These are phyloP conservation scores for Zoanthus sansibaricus DNA, from an alignment of 92 coral and sea anemone genomes.

Conservation along the genomic window DNA sequence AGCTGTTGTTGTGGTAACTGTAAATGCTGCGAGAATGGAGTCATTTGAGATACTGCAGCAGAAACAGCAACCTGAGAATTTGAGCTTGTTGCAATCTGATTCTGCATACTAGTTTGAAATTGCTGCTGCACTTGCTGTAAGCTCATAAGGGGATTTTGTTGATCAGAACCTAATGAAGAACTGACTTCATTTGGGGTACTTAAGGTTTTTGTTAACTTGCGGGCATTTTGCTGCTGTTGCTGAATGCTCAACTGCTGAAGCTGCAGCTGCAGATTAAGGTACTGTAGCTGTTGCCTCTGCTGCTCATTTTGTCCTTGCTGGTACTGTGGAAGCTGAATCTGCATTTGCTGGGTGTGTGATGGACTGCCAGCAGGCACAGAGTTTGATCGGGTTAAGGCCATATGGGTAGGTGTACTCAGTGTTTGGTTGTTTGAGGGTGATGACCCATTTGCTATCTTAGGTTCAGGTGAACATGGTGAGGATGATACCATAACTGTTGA, in stretches of 20 bases:
- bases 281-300: conserved; percentile 93
- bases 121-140: conserved; percentile 53
- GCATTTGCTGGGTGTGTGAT: conserved; percentile 74
- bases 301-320: conserved; percentile 77
- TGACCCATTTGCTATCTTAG: conserved; percentile 31
- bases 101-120: conserved; percentile 46
- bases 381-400: conserved; percentile 52
- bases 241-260: conserved; percentile 87
- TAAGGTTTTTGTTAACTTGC: conserved; percentile 34
- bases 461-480: conserved; percentile 29
- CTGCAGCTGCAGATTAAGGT: conserved; percentile 92
- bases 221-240: conserved; percentile 61
- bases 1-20: conserved; percentile 48
- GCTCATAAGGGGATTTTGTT: conserved; percentile 26
- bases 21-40: conserved; percentile 36
- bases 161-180: conserved; percentile 36
- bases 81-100: conserved; percentile 51
- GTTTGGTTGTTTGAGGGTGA: conserved; percentile 50
- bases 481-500: conserved; percentile 52
- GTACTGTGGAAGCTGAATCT: conserved; percentile 79
- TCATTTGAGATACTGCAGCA: conserved; percentile 7
- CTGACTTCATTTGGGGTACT: conserved; percentile 37
- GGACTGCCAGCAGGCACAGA: conserved; percentile 72
- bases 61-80: conserved; percentile 53
- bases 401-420: conserved; percentile 38